phyloP scores from a whole-genome alignment of 92 coral and sea anemone species.

The Pocillopora grandis region DNA sequence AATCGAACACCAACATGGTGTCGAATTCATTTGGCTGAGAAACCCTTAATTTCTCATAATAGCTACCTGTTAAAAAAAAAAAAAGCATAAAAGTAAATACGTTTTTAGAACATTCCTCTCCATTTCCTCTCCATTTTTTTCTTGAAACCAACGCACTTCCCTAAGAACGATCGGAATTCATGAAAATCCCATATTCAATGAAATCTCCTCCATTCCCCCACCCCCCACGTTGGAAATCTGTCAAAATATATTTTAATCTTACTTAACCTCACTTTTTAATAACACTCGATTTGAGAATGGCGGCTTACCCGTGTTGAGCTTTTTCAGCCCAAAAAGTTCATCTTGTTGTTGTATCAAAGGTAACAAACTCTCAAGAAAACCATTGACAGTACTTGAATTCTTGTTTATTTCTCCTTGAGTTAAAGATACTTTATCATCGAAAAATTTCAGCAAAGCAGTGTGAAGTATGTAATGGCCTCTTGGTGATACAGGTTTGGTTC shows the following conservation, averaged over 20 bases:
- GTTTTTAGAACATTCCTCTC: too few species aligned
- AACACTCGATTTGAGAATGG: too few species aligned
- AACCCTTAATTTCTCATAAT: slow-evolving; percentile 58
- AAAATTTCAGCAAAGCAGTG: slow-evolving; percentile 14
- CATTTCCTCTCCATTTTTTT: too few species aligned
- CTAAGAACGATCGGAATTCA: too few species aligned
- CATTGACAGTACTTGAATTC: slow-evolving; percentile 25
- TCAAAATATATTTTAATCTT: too few species aligned
- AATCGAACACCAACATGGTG: slow-evolving; percentile 47
- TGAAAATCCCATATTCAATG: too few species aligned
- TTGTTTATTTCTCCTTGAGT: not conserved
- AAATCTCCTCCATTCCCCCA: too few species aligned
- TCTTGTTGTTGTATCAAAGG: slow-evolving; percentile 10
- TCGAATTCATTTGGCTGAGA: slow-evolving; percentile 55
- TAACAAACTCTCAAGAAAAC: not conserved
- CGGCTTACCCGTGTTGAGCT: slow-evolving; percentile 32
- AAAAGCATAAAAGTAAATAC: not conserved
- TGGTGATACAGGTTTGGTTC: not conserved
- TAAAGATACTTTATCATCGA: slow-evolving; percentile 22
- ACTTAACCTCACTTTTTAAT: too few species aligned
- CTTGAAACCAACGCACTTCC: too few species aligned
- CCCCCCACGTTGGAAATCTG: too few species aligned
- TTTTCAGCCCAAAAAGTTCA: not conserved
- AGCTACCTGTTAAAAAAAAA: slow-evolving; percentile 46
- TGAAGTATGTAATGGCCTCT: not conserved